Percentiles rank a stretch among this genome's conserved stretches.
phyloP scores from a whole-genome alignment of 2,888 invertebrate species.

The Theodoxus fluviatilis region DNA sequence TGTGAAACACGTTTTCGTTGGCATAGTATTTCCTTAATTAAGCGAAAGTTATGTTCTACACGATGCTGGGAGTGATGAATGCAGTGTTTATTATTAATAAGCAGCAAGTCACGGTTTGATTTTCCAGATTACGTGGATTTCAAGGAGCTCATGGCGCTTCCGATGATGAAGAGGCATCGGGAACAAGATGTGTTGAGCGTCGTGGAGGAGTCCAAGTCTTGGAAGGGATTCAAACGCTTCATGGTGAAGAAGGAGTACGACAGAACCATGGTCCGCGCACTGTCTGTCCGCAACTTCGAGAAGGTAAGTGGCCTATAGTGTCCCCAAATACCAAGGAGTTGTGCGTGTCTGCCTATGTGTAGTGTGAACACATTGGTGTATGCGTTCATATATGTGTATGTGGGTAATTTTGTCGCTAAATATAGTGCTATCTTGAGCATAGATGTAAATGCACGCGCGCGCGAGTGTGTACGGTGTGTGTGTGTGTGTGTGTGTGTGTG shows the following conservation, averaged over 20 bases:
- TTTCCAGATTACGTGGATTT: slow-evolving; percentile 54
- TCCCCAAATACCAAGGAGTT: background rate
- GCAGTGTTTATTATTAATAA: too few species aligned
- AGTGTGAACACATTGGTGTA: slow-evolving; percentile 1
- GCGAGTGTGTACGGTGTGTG: background rate
- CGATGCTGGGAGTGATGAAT: too few species aligned
- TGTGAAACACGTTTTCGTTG: too few species aligned
- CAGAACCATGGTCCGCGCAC: slow-evolving; percentile 45
- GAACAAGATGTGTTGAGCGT: slow-evolving; percentile 45
- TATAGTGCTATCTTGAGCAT: background rate
- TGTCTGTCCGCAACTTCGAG: slow-evolving; percentile 53
- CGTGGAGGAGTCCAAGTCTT: slow-evolving; percentile 42
- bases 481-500: slow-evolving; percentile 19
- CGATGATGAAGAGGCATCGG: slow-evolving; percentile 44
- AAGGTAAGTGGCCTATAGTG: slow-evolving; percentile 36
- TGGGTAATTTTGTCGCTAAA: background rate
- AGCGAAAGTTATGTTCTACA: too few species aligned
- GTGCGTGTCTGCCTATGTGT: background rate
- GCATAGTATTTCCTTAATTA: too few species aligned
- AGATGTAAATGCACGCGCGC: background rate
- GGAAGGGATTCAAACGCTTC: slow-evolving; percentile 46
- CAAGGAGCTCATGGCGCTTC: slow-evolving; percentile 40
- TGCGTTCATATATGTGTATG: slow-evolving; percentile 1
- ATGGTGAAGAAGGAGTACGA: slow-evolving; percentile 44
- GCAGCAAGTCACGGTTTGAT: background rate